Evolutionary conservation across 53 echinoderm and acorn worm species (phyloP).

Genomic region (Zoroaster sp.): DNA sequence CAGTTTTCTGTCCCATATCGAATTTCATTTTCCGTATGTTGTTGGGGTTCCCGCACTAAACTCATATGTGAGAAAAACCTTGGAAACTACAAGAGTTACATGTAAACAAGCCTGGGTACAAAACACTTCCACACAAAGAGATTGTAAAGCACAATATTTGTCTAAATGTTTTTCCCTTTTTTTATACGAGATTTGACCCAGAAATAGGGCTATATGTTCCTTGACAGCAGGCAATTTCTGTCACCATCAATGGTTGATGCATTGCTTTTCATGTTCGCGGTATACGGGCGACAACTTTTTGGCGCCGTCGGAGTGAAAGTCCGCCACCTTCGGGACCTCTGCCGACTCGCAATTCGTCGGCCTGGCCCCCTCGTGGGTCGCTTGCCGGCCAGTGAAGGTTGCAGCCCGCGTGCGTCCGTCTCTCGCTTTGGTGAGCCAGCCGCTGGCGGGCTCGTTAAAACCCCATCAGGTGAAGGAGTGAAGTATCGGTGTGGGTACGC

Average conservation of each 20-base stretch:
- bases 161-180: background rate
- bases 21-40: no score
- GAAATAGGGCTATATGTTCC: background rate
- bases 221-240: background rate
- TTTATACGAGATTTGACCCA: conserved; percentile 12
- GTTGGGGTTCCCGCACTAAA: background rate
- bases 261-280: conserved; percentile 56
- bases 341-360: background rate
- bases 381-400: background rate
- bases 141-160: background rate
- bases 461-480: background rate
- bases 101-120: background rate
- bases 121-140: background rate
- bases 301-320: conserved; percentile 55
- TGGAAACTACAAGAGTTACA: background rate
- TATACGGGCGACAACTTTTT: conserved; percentile 59
- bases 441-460: conserved; percentile 16
- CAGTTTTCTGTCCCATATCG: no score
- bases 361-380: background rate
- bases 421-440: background rate
- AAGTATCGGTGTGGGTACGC: background rate
- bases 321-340: conserved; percentile 33
- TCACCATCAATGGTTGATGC: conserved; percentile 22
- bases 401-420: background rate
- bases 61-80: background rate